These are phyloP conservation scores for Smutsia temminckii DNA, from an alignment of 2,797 vertebrate species.

Conservation along the genomic window DNA sequence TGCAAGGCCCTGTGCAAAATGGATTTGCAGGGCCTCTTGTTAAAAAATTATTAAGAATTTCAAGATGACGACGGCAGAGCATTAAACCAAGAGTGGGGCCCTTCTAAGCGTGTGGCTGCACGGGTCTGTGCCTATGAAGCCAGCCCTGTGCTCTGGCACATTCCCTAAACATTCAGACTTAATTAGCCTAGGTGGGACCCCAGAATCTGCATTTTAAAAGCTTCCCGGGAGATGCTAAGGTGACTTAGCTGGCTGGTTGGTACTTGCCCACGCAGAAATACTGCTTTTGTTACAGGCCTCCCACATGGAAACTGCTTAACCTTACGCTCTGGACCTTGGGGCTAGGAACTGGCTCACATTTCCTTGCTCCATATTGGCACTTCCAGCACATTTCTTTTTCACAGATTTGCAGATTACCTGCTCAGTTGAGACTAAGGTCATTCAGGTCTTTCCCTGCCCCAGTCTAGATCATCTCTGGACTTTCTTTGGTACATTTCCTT, in stretches of 20 bases:
- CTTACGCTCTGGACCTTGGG: neutral
- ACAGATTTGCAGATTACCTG: neutral
- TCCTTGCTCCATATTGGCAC: neutral
- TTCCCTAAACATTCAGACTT: neutral
- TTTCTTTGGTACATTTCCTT: neutral
- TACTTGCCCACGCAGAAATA: neutral
- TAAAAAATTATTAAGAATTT: neutral
- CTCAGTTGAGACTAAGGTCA: neutral
- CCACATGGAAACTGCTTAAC: neutral
- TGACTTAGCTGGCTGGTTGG: neutral
- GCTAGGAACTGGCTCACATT: neutral
- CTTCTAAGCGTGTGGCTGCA: accelerated
- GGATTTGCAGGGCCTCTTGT: neutral
- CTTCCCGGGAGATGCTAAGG: neutral
- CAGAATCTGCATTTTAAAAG: neutral
- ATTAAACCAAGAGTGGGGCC: neutral
- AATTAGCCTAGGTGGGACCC: neutral
- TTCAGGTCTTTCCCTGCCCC: neutral
- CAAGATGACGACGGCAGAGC: neutral
- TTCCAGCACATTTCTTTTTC: neutral
- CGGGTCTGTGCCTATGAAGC: neutral
- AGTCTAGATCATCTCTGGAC: neutral
- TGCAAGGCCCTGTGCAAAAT: neutral
- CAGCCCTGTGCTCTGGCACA: neutral
- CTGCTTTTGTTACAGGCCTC: neutral